Evolutionary conservation across 2,113 vertebrate genomes (phyloP).

Genomic region (Anhinga anhinga): DNA sequence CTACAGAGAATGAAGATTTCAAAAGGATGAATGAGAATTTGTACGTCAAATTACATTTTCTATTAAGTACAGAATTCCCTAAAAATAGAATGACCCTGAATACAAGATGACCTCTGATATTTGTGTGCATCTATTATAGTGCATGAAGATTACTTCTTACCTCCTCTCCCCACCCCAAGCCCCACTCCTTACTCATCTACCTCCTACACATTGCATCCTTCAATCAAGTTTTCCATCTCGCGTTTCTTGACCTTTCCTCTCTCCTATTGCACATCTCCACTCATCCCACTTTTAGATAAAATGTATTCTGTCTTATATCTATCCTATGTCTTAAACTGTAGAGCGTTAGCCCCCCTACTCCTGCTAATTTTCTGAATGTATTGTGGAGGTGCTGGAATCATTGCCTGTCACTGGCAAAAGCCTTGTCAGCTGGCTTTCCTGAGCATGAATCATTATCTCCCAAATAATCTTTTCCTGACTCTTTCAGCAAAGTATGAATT

Average conservation of each 20-base stretch:
- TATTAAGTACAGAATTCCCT: background rate
- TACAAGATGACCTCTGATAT: background rate
- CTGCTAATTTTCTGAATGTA: background rate
- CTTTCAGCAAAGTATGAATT: background rate
- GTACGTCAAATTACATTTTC: background rate
- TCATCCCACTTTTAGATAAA: background rate
- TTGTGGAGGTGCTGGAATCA: background rate
- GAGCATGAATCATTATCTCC: background rate
- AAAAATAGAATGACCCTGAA: background rate
- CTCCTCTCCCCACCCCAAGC: background rate
- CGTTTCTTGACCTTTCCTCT: conserved; percentile 18
- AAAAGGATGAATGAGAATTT: background rate
- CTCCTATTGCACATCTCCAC: background rate
- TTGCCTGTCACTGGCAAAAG: background rate
- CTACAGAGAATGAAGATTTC: background rate
- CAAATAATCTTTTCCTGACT: background rate
- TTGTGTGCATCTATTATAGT: background rate
- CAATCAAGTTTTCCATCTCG: background rate
- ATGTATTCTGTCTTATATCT: background rate
- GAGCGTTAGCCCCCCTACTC: accelerated
- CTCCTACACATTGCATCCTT: background rate
- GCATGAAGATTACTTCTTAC: background rate
- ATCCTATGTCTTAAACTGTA: background rate
- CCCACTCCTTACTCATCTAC: background rate
- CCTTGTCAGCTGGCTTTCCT: background rate